Base-by-base conservation (phyloP, 2,888 invertebrate species). In the Drosophila mayaguana region DNA sequence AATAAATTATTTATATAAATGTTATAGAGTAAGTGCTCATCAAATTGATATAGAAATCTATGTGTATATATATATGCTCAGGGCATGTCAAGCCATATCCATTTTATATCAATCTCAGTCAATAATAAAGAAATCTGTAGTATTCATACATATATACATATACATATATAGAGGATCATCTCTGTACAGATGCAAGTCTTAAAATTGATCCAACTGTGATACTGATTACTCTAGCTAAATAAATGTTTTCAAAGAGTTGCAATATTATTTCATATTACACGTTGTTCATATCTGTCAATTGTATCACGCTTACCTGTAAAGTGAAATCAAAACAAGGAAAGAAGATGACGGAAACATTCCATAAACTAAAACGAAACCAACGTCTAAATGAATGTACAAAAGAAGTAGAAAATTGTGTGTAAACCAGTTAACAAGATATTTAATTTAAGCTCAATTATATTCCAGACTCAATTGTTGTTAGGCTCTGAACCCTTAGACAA, bases 171-270 rank as follows among this genome's bases (percentile, higher is more conserved):
- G 9, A 32, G 28, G 48, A n/a, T 28, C 25, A 48, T 34, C 22
- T 50, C 34, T 57, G 40, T 63, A 63, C 42, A 36, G 56, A 25
- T 63, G 38, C 45, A 63, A 71, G 50, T 71, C 56, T 53, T 71
- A 38, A 42, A 61, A 74, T 42, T 20, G 48, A 62, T 56, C 54
- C 59, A 77, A 75, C 78, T 78, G 78, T 78, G 78, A 78, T 79
- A 77, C n/a, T 57, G 53, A 69, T 48, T 56, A 73, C 51, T 78
- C 43, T 74, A 69, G 69, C 46, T 18, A 77, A 56, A 63, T 55
- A 32, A 67, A 73, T 34, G 48, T 75, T 78, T 63, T 45, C 53
- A 72, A 42, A 8, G 11, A 68, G 25, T 72, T 40, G 32, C 18
- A 16, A 43, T 34, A 43, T 51, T 45, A 16, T 32, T 32, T 50